Percentiles rank a stretch among this genome's conserved stretches.
Conservation (phyloP, 2,113 vertebrate genomes). For the Lampris megalopsis region DNA sequence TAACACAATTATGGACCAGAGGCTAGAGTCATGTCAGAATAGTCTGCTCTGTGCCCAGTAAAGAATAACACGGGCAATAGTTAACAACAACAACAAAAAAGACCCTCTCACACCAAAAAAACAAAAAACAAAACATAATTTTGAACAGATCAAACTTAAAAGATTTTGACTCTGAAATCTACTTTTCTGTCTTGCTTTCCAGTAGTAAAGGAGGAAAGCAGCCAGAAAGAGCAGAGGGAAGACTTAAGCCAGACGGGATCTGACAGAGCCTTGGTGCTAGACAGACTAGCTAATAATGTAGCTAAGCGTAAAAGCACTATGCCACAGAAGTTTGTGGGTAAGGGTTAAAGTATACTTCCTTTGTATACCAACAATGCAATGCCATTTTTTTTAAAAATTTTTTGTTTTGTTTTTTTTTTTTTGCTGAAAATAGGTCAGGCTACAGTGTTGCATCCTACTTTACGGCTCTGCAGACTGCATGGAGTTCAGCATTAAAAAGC, state of each 20-base stretch:
- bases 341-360: slow-evolving; percentile 94
- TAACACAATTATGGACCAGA: slow-evolving; percentile 42
- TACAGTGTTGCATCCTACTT: slow-evolving; percentile 10
- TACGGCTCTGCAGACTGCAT: slow-evolving; percentile 45
- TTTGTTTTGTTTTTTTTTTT: slow-evolving; percentile 15
- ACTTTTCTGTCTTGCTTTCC: slow-evolving; percentile 92
- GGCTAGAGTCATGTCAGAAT: slow-evolving; percentile 51
- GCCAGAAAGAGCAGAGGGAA: slow-evolving; percentile 97
- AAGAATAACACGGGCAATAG: slow-evolving; percentile 28
- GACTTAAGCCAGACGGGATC: slow-evolving; percentile 95
- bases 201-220: slow-evolving; percentile 99
- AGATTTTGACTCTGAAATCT: slow-evolving; percentile 79
- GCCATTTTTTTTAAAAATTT: slow-evolving; percentile 15
- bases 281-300: slow-evolving; percentile 99
- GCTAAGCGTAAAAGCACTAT: slow-evolving; percentile 99
- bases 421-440: background rate
- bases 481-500: background rate
- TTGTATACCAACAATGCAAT: slow-evolving; percentile 57
- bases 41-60: slow-evolving; percentile 42
- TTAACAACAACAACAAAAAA: background rate
- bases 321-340: slow-evolving; percentile 99
- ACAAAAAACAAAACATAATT: slow-evolving; percentile 10
- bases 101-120: slow-evolving; percentile 13
- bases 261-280: slow-evolving; percentile 98
- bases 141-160: slow-evolving; percentile 51